Percentiles rank a stretch among this genome's conserved stretches.
These are phyloP conservation scores for Percopsis omiscomaycus DNA, from an alignment of 2,797 vertebrate species.

Conservation along the genomic window DNA sequence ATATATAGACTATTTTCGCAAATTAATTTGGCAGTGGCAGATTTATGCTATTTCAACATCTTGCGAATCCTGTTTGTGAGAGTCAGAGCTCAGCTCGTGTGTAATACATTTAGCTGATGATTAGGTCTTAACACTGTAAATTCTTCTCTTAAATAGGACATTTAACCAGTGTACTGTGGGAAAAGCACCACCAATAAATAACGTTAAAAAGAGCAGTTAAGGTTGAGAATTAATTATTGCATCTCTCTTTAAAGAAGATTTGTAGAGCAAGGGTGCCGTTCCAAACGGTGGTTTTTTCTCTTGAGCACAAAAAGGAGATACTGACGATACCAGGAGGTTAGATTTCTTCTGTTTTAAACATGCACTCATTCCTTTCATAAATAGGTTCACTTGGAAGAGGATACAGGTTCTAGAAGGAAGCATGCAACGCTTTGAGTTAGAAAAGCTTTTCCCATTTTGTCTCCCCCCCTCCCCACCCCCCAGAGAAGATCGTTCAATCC, in stretches of 20 bases:
- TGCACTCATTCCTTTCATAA: slow-evolving; percentile 83
- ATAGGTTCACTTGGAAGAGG: slow-evolving; percentile 82
- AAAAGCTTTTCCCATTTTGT: slow-evolving; percentile 69
- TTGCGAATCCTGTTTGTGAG: slow-evolving; percentile 55
- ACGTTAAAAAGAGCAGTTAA: slow-evolving; percentile 74
- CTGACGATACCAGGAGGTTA: slow-evolving; percentile 74
- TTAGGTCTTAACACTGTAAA: slow-evolving; percentile 62
- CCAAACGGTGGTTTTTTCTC: slow-evolving; percentile 68
- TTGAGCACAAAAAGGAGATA: slow-evolving; percentile 69
- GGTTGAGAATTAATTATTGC: slow-evolving; percentile 85
- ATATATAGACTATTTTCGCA: slow-evolving; percentile 56
- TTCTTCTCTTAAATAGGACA: slow-evolving; percentile 63
- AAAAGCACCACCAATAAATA: slow-evolving; percentile 53
- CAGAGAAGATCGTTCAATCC: slow-evolving; percentile 64
- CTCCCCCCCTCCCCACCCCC: slow-evolving; percentile 32
- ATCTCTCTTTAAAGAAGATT: slow-evolving; percentile 77
- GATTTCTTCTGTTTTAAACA: slow-evolving; percentile 81
- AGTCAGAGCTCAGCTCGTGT: slow-evolving; percentile 44
- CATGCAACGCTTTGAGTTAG: slow-evolving; percentile 82
- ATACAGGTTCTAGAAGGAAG: slow-evolving; percentile 83
- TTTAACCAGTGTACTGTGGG: slow-evolving; percentile 54
- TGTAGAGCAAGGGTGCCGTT: slow-evolving; percentile 64
- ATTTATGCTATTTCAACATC: slow-evolving; percentile 65
- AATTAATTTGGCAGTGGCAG: slow-evolving; percentile 76
- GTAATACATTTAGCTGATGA: slow-evolving; percentile 51